phyloP scores from a whole-genome alignment of 53 echinoderm and acorn worm species.

The Temnopleurus reevesii region DNA sequence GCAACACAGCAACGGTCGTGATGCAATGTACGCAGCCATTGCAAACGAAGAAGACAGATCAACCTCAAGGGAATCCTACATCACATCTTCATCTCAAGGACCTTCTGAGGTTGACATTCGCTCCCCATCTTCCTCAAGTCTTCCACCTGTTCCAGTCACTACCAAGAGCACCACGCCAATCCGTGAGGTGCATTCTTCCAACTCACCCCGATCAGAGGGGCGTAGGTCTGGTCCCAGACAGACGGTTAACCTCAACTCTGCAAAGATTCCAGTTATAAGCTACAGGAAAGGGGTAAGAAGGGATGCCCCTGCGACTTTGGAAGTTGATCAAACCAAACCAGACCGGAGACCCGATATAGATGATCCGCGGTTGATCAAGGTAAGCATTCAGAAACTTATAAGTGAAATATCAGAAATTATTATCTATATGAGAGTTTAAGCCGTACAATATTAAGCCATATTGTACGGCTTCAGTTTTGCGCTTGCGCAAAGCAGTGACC shows the following conservation, averaged over 20 bases:
- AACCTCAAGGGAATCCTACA: conserved; percentile 19
- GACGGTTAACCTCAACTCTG: conserved; percentile 29
- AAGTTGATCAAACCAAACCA: not conserved
- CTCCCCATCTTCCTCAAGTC: conserved; percentile 10
- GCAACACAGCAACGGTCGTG: not conserved
- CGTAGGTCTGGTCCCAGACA: not conserved
- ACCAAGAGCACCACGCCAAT: not conserved
- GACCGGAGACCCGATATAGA: not conserved
- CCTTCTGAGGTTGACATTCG: not conserved
- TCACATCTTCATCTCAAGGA: not conserved
- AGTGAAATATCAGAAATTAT: no score
- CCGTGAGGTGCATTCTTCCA: conserved; percentile 28
- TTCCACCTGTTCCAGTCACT: conserved; percentile 48
- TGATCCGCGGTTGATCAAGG: conserved; percentile 39
- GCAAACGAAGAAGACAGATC: conserved; percentile 1
- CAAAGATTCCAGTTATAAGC: conserved; percentile 35
- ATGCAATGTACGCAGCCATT: conserved; percentile 7
- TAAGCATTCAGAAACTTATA: not conserved
- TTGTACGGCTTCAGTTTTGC: no score
- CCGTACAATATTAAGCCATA: no score
- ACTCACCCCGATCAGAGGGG: not conserved
- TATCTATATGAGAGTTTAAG: no score
- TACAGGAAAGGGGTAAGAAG: conserved; percentile 31
- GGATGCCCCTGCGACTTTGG: not conserved
- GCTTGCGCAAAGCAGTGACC: no score